Evolutionary conservation across 2,113 vertebrate genomes (phyloP).

Genomic region (Gallinago undulata): DNA sequence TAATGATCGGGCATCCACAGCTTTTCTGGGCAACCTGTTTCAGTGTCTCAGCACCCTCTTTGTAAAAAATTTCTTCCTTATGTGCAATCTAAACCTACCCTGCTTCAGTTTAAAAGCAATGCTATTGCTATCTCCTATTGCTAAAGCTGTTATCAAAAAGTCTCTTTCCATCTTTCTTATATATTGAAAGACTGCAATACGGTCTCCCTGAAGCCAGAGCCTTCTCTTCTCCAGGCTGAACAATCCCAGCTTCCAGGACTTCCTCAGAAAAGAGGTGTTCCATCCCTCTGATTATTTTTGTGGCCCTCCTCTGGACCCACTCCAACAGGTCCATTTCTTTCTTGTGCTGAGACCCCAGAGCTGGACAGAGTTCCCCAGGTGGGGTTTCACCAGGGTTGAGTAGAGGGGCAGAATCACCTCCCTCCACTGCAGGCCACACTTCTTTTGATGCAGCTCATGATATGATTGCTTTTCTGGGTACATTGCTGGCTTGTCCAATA

Average conservation of each 20-base stretch:
- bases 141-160: not conserved
- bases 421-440: accelerated
- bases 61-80: not conserved
- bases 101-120: not conserved
- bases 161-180: not conserved
- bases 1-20: not conserved
- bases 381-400: accelerated
- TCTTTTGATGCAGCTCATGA: not conserved
- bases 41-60: not conserved
- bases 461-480: accelerated
- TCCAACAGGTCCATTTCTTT: not conserved
- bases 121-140: not conserved
- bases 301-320: accelerated
- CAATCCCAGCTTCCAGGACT: not conserved
- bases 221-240: not conserved
- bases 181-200: not conserved
- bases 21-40: not conserved
- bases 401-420: not conserved
- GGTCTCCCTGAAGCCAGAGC: accelerated
- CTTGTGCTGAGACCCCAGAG: too few relatives aligned
- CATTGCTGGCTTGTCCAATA: not conserved
- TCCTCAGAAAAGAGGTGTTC: not conserved
- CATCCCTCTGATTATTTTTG: accelerated
- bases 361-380: accelerated
- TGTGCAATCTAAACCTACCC: not conserved